Base-by-base conservation (phyloP, 2,797 vertebrate species). In the Poecile montanus region DNA sequence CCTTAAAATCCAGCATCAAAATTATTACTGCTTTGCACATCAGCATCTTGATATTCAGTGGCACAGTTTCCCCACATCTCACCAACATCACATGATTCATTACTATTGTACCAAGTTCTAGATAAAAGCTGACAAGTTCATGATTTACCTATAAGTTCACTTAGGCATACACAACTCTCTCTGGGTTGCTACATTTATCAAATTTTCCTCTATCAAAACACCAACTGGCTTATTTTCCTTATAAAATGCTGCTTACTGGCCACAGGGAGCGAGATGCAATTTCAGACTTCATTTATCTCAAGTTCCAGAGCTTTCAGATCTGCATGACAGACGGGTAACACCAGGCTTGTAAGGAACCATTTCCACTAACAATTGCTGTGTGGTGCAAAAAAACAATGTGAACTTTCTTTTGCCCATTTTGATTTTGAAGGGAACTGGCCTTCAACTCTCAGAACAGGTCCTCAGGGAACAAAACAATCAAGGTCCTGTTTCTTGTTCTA, bases 241-340 rank as follows among this genome's bases (percentile, higher is more conserved):
- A 22, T 7, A 84, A 94, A 93, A 63, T 17, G 11, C 12, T 67
- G 34, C 15, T 60, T 44, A 45, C 74, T 63, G 60, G 58, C 36
- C 70, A 91, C 58, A 34, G 38, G 22, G 25, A 89, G 13, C 0
- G 0, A 85, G 53, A 88, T 14, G 34, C 23, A 90, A 56, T 78
- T 88, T 89, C 61, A 81, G 36, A 88, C 26, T 34, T 65, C 77
- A 62, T 84, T 90, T 75, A 88, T 94, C 89, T 85, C 62, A 84
- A 45, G 58, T 81, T 53, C 30, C 78, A 90, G 36, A 81, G 29
- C 38, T 66, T 71, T 86, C 51, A 86, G 94, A 86, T 86, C 45
- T 53, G 40, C 51, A 42, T 57, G 67, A 90, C 75, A 89, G 65
- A 51, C 61, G 40, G 56, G 25, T 56, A 89, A 89, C 53, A 50